These are phyloP conservation scores for Gari tellinella DNA, from an alignment of 2,888 invertebrate genomes.

Conservation along the genomic window DNA sequence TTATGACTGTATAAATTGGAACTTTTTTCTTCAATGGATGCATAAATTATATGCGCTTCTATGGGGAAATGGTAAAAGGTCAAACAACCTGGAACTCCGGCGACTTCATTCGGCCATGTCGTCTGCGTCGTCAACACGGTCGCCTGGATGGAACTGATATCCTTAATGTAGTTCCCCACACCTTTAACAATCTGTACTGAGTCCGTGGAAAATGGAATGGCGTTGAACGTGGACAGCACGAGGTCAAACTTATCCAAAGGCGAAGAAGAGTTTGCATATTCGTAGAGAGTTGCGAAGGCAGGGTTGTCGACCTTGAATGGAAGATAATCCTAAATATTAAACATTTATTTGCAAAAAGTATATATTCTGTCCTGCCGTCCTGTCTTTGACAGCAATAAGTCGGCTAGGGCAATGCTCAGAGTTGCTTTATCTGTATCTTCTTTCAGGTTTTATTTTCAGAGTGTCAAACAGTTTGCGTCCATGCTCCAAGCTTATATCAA, in stretches of 20 bases:
- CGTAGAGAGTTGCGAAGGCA: constrained; percentile 26
- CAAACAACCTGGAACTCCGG: constrained; percentile 33
- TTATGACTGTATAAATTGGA: no score
- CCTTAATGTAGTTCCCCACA: constrained; percentile 21
- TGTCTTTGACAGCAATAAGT: no score
- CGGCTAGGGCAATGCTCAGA: no score
- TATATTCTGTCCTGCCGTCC: no score
- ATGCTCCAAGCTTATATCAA: no score
- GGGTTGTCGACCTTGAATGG: constrained; percentile 37
- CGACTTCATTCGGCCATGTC: constrained; percentile 37
- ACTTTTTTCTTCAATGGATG: no score
- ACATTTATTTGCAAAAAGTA: no score
- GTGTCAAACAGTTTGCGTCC: no score
- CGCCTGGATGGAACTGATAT: constrained; percentile 8
- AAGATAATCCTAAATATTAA: no score
- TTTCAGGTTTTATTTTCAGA: no score
- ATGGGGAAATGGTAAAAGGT: background rate
- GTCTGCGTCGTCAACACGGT: constrained; percentile 25
- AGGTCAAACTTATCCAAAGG: constrained; percentile 21
- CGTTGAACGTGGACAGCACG: constrained; percentile 23
- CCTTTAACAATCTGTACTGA: constrained; percentile 20
- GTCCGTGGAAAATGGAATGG: constrained; percentile 27
- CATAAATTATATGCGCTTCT: background rate
- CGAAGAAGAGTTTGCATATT: constrained; percentile 5
- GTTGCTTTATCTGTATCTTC: no score